Conservation (phyloP, 2,888 invertebrate species). For the Seira ritae region DNA sequence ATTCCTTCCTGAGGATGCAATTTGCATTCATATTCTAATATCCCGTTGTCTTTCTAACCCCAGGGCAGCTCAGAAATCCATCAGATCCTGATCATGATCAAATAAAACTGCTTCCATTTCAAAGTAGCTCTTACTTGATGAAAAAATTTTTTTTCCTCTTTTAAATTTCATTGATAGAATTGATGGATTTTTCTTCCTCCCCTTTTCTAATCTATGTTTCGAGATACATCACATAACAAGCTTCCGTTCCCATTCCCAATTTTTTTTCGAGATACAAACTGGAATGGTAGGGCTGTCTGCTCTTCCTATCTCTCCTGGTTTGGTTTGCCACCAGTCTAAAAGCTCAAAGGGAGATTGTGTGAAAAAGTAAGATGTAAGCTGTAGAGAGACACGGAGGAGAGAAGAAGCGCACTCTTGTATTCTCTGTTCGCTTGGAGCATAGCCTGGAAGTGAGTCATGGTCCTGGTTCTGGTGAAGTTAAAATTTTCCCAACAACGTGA, state of each 20-base stretch:
- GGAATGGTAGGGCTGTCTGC: not conserved
- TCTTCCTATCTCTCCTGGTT: not conserved
- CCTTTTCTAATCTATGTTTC: constrained; percentile 21
- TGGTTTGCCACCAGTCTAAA: not conserved
- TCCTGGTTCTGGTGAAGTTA: not conserved
- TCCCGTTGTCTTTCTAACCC: not conserved
- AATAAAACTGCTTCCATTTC: constrained; percentile 14
- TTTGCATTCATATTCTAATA: not conserved
- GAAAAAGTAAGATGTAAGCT: constrained; percentile 14
- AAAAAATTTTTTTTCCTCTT: not conserved
- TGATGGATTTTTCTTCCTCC: constrained; percentile 39
- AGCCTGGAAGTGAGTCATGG: not conserved
- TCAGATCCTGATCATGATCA: not conserved
- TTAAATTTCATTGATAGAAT: constrained; percentile 31
- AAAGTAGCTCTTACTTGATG: not conserved
- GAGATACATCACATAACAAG: constrained; percentile 13
- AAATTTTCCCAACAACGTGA: constrained; percentile 41
- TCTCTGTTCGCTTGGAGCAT: not conserved
- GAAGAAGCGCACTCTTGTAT: not conserved
- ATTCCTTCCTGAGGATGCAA: no score
- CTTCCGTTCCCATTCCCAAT: constrained; percentile 10
- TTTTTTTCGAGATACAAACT: not conserved
- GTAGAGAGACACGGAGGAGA: no score
- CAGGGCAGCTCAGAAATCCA: not conserved
- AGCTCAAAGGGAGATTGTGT: not conserved